Base-by-base conservation (phyloP, 2,888 invertebrate species). In the Tanypteryx hageni region DNA sequence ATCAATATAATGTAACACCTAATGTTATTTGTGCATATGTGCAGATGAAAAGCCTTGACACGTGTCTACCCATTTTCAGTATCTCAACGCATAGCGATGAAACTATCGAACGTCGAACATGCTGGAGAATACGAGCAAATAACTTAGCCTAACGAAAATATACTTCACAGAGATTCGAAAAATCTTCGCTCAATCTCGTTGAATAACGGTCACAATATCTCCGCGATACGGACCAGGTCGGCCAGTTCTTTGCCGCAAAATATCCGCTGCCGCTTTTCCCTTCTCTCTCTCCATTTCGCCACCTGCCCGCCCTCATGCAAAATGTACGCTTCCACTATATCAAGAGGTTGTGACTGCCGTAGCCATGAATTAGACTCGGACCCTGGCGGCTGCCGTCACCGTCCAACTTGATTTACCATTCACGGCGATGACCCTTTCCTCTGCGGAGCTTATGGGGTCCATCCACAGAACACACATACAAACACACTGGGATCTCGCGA, bases 321-420 rank as follows among this genome's bases (percentile, higher is more conserved):
- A 89, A 89, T 68, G 89, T 64, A 89, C 64, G 89, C 86, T 61
- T 13, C 22, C 57, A 61, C 59, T 61, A 59, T 56, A 89, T 61
- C 89, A 58, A 68, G 89, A 61, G 89, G 44, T 61, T 18, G 89
- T 31, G 64, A 58, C 85, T 22, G 58, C 64, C 83, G 83, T 83
- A 27, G n/a, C 44, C 89, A 89, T 89, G 89, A 89, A 89, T 89
- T 89, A 89, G 89, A 22, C 64, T 68, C 89, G 89, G 89, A 18
- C 89, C 89, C 89, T n/a, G 14, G 64, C 31, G 61, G 64, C 61
- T 89, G 89, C 44, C 89, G 89, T 89, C 89, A 89, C 68, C 89
- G 31, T 44, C 10, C 89, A 22, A 31, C 64, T 44, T 64, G 89
- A 89, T 89, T 89, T 89, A 89, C 64, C 89, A 89, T 89, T 89